Evolutionary conservation across 1,140 invertebrate genomes (phyloP), one percentile per base, ranked within the genome.

Genomic region (Nomia melanderi): DNA sequence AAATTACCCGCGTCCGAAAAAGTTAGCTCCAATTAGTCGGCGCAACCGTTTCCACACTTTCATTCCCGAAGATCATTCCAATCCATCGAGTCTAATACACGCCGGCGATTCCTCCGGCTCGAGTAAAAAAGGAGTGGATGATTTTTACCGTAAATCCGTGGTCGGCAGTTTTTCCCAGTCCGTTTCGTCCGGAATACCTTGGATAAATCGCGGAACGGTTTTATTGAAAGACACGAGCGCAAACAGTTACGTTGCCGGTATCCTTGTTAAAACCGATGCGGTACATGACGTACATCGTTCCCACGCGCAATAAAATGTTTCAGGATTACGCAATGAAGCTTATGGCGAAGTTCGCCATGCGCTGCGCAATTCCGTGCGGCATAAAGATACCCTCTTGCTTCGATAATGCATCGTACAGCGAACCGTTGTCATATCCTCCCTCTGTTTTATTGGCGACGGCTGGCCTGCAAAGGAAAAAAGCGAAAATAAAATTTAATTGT

Each of bases 291-390:
- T 82, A 73, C 63, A 67, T 62, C 77, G 77, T 83, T 78, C 80
- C 82, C 80, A 83, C 82, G 81, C 77, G 82, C 81, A 79, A 83
- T 83, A 83, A 83, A 83, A 83, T 82, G 76, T 75, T 79, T 64
- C 62, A 75, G 77, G 77, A 79, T 83, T 83, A 79, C 80, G 81
- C 78, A 78, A 82, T 70, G 76, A 65, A 66, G 77, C 81, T 79
- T 69, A 79, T 79, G 81, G 81, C 81, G 27, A 66, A 78, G 80
- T 70, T 67, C 29, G 36, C 12, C 57, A 27, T 79, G 65, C 54
- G 53, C 81, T 63, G 67, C 81, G 82, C 81, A 83, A 76, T 82
- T 83, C 72, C 78, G 12, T 33, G 2, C 63, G 25, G 41, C n/a
- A 53, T 54, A 47, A 66, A 71, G 53, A n/a, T 63, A 14, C 27